Conservation (phyloP, 2,888 invertebrate genomes). For the Agrilus mali region DNA sequence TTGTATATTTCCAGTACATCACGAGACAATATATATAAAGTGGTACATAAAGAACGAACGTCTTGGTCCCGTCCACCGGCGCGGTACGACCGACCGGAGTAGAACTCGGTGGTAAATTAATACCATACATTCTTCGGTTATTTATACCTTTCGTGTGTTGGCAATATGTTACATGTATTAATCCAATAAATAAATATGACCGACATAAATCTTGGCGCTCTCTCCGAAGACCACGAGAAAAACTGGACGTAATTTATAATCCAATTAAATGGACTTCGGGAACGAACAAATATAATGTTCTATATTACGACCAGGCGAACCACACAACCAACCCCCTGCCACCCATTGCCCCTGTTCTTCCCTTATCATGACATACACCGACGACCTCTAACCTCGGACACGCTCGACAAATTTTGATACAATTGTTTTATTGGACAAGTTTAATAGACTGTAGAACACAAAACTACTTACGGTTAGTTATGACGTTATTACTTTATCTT, state of each 20-base stretch:
- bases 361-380: too few relatives aligned
- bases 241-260: conserved; percentile 34
- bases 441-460: too few relatives aligned
- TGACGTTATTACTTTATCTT: too few relatives aligned
- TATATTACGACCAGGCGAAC: conserved; percentile 6
- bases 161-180: conserved; percentile 39
- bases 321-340: too few relatives aligned
- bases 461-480: too few relatives aligned
- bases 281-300: conserved; percentile 23
- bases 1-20: conserved; percentile 25
- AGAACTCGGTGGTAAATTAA: conserved; percentile 31
- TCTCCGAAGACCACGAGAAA: conserved; percentile 23
- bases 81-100: background rate
- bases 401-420: too few relatives aligned
- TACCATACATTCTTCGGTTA: conserved; percentile 35
- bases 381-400: too few relatives aligned
- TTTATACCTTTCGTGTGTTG: conserved; percentile 37
- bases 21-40: conserved; percentile 30
- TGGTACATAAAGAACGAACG: conserved; percentile 28
- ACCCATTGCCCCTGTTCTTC: too few relatives aligned
- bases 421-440: too few relatives aligned
- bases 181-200: conserved; percentile 39
- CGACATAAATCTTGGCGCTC: conserved; percentile 32
- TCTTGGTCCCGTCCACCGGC: conserved; percentile 2
- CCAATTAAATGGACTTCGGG: conserved; percentile 32